These are phyloP conservation scores for Melipona beecheii DNA, from an alignment of 2,888 invertebrate genomes.

Conservation along the genomic window DNA sequence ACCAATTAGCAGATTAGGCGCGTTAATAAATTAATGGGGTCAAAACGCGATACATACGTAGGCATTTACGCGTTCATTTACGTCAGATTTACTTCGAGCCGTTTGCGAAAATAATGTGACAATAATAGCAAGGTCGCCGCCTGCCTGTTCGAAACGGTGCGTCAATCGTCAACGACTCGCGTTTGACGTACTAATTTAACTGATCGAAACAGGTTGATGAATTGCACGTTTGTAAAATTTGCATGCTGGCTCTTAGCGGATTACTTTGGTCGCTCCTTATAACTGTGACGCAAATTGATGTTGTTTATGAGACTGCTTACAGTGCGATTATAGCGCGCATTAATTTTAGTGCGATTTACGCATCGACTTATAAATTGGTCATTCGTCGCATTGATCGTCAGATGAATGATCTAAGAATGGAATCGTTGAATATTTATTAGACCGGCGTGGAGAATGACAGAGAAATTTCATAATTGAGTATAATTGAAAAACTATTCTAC, in stretches of 20 bases:
- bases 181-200: slow-evolving; percentile 28
- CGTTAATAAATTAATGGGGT: slow-evolving; percentile 12
- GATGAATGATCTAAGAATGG: neutral
- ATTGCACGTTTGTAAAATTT: too few relatives aligned
- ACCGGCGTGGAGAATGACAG: neutral
- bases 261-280: neutral
- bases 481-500: too few relatives aligned
- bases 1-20: slow-evolving; percentile 9
- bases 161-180: slow-evolving; percentile 12
- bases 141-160: slow-evolving; percentile 13
- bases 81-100: neutral
- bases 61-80: slow-evolving; percentile 14
- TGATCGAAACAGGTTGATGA: neutral
- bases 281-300: neutral
- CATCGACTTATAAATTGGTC: too few relatives aligned
- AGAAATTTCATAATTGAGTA: too few relatives aligned
- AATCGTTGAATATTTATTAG: neutral
- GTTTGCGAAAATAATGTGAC: slow-evolving; percentile 16
- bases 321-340: too few relatives aligned
- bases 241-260: too few relatives aligned
- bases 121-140: slow-evolving; percentile 33
- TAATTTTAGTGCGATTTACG: too few relatives aligned
- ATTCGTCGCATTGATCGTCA: too few relatives aligned
- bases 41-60: neutral
- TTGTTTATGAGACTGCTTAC: neutral